These are phyloP conservation scores for Stenodema calcarata DNA, from an alignment of 2,888 invertebrate species.

Conservation along the genomic window DNA sequence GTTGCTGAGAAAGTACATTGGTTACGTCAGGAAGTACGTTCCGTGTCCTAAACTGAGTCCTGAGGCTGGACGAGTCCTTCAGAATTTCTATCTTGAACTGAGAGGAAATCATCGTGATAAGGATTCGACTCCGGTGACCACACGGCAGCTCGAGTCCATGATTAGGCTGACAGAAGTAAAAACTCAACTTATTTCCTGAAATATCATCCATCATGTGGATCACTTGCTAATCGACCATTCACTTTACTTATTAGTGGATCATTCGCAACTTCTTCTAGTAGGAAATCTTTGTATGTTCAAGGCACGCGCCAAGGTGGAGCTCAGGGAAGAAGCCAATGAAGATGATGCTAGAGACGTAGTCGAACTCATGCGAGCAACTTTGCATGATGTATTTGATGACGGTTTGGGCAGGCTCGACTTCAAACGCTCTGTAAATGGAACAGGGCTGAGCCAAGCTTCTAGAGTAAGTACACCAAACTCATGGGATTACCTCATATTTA, in stretches of 20 bases:
- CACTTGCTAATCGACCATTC: neutral
- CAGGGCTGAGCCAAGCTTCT: constrained; percentile 74
- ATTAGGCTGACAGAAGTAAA: constrained; percentile 79
- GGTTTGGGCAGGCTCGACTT: constrained; percentile 72
- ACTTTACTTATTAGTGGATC: neutral
- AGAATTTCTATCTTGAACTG: constrained; percentile 82
- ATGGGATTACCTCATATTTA: neutral
- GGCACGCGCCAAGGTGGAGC: constrained; percentile 87
- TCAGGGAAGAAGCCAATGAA: constrained; percentile 79
- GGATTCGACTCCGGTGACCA: constrained; percentile 82
- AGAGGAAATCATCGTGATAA: constrained; percentile 71
- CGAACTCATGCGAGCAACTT: constrained; percentile 80
- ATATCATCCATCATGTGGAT: neutral
- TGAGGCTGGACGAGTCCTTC: constrained; percentile 74
- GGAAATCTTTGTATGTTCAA: constrained; percentile 62
- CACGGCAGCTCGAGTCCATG: constrained; percentile 87
- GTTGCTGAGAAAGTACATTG: constrained; percentile 87
- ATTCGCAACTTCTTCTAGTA: too few species aligned
- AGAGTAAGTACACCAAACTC: constrained; percentile 63
- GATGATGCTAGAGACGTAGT: constrained; percentile 86
- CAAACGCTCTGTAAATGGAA: constrained; percentile 71
- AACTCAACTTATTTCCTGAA: neutral
- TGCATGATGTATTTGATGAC: constrained; percentile 78
- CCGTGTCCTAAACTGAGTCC: constrained; percentile 74
- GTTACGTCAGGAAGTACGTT: constrained; percentile 87